phyloP scores from a whole-genome alignment of 1,140 invertebrate genomes.

The Meloidogyne hapla region DNA sequence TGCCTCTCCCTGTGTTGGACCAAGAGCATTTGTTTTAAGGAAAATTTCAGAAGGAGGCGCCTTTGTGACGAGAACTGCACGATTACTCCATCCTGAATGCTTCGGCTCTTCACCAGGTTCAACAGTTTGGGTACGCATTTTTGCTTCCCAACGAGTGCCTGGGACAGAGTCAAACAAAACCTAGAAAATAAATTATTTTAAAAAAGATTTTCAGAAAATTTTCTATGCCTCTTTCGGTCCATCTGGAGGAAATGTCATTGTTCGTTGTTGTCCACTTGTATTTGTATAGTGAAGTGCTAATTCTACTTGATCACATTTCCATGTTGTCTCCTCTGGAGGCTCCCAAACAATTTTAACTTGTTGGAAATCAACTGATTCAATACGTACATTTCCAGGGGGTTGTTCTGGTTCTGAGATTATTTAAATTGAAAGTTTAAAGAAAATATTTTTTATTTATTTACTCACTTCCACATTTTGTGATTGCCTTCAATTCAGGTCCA shows the following conservation, averaged over 20 bases:
- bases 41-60: constrained; percentile 61
- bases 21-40: constrained; percentile 57
- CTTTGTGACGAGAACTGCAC: constrained; percentile 53
- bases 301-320: constrained; percentile 62
- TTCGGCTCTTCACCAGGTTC: constrained; percentile 61
- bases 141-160: constrained; percentile 60
- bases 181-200: constrained; percentile 38
- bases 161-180: constrained; percentile 48
- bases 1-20: constrained; percentile 56
- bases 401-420: constrained; percentile 53
- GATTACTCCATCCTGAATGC: constrained; percentile 53
- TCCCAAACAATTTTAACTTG: constrained; percentile 57
- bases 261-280: constrained; percentile 12
- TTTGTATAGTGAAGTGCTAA: constrained; percentile 56
- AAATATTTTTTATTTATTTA: constrained; percentile 17
- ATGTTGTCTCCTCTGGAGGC: constrained; percentile 55
- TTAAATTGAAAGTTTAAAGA: constrained; percentile 26
- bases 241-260: constrained; percentile 35
- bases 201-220: constrained; percentile 24
- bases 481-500: constrained; percentile 60
- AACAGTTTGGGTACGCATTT: constrained; percentile 62
- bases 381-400: constrained; percentile 55
- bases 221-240: constrained; percentile 30
- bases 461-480: constrained; percentile 59
- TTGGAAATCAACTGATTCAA: constrained; percentile 59